Conservation (phyloP, 2,888 invertebrate genomes). For the Frankliniella intonsa region DNA sequence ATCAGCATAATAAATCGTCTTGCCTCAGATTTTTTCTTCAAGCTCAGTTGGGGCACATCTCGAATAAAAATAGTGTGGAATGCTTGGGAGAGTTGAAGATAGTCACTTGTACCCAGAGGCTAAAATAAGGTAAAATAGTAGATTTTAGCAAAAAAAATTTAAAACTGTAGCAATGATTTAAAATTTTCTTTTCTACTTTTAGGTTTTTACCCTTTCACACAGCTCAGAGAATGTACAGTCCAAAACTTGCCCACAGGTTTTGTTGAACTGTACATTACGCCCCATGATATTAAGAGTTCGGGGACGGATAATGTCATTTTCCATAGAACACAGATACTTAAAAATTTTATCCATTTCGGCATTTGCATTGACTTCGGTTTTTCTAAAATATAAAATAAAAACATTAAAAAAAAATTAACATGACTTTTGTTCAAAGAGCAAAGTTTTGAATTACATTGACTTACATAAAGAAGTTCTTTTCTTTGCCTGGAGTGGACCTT, state of each 20-base stretch:
- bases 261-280: slow-evolving; percentile 79
- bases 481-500: slow-evolving; percentile 59
- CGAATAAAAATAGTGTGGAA: slow-evolving; percentile 94
- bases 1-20: slow-evolving; percentile 94
- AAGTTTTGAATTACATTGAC: slow-evolving; percentile 43
- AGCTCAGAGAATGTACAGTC: slow-evolving; percentile 86
- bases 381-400: slow-evolving; percentile 52
- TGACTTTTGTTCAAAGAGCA: slow-evolving; percentile 30
- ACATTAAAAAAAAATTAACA: background rate
- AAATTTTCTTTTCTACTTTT: background rate
- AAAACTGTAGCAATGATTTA: background rate
- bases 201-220: slow-evolving; percentile 69
- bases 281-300: slow-evolving; percentile 82
- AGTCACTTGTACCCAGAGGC: slow-evolving; percentile 93
- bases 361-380: slow-evolving; percentile 58
- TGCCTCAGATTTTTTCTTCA: slow-evolving; percentile 76
- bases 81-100: slow-evolving; percentile 83
- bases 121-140: slow-evolving; percentile 46
- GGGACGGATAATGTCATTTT: slow-evolving; percentile 84
- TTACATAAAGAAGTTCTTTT: slow-evolving; percentile 78
- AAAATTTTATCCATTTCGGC: slow-evolving; percentile 73
- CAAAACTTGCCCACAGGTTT: slow-evolving; percentile 87
- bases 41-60: slow-evolving; percentile 78
- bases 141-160: slow-evolving; percentile 27
- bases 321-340: slow-evolving; percentile 79